Percentiles rank a stretch among this genome's conserved stretches.
Evolutionary conservation across 2,888 invertebrate genomes (phyloP).

Genomic region (Spialia ferax): DNA sequence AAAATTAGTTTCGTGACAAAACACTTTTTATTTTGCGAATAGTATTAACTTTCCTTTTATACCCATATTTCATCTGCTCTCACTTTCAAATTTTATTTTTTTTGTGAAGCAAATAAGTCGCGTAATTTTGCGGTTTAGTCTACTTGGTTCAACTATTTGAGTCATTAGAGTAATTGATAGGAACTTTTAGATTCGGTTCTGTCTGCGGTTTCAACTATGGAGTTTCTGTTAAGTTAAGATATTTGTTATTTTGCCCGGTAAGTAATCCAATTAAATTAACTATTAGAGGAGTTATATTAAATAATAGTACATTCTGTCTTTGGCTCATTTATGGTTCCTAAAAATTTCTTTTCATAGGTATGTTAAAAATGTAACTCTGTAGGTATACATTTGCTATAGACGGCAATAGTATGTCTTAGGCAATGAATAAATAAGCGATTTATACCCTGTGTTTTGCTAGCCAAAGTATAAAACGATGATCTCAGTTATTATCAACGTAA

Average conservation of each 20-base stretch:
- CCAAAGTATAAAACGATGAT: too few relatives aligned
- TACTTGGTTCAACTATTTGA: background rate
- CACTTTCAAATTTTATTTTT: constrained; percentile 24
- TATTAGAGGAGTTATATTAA: too few relatives aligned
- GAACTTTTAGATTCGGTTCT: background rate
- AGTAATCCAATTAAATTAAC: background rate
- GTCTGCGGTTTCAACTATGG: background rate
- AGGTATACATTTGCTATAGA: too few relatives aligned
- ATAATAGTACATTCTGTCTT: too few relatives aligned
- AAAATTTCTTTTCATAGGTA: too few relatives aligned
- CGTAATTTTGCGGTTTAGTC: constrained; percentile 1
- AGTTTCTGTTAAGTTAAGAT: background rate
- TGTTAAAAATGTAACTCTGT: too few relatives aligned
- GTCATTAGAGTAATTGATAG: constrained; percentile 5
- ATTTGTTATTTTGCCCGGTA: background rate
- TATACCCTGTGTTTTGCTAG: too few relatives aligned
- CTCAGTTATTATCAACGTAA: too few relatives aligned
- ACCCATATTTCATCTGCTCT: constrained; percentile 25
- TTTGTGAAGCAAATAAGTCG: background rate
- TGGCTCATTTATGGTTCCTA: too few relatives aligned
- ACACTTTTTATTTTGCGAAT: constrained; percentile 24
- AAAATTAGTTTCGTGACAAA: constrained; percentile 14
- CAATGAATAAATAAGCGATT: too few relatives aligned
- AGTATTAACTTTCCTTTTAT: constrained; percentile 13
- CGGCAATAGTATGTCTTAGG: too few relatives aligned